Evolutionary conservation across 2,113 vertebrate genomes (phyloP).

Genomic region (Tachuris rubrigastra): DNA sequence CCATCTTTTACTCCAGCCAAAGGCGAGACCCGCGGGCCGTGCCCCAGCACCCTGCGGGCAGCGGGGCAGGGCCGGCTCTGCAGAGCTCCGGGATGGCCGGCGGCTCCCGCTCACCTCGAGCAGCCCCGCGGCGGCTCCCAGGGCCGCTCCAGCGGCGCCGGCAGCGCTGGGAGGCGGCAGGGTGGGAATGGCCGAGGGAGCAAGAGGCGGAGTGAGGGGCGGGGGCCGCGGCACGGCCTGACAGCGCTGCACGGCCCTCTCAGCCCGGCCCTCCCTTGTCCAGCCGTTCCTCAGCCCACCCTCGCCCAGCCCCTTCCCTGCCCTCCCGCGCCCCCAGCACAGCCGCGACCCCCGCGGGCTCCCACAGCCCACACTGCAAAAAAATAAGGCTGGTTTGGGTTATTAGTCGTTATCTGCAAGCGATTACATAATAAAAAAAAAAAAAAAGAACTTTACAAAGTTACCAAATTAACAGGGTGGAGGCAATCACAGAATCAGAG

Average conservation of each 20-base stretch:
- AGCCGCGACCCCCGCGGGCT: background rate
- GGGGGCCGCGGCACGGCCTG: background rate
- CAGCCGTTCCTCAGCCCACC: background rate
- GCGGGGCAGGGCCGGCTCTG: no score
- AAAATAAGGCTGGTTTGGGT: background rate
- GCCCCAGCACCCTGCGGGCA: no score
- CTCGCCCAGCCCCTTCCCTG: background rate
- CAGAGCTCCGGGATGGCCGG: background rate
- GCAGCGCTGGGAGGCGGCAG: no score
- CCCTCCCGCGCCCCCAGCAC: background rate
- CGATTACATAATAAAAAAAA: background rate
- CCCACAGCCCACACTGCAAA: background rate
- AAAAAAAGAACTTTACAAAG: background rate
- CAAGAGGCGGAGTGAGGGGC: background rate
- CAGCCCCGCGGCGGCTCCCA: background rate
- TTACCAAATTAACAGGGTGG: background rate
- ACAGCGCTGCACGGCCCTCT: background rate
- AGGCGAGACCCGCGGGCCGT: background rate
- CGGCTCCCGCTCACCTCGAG: background rate
- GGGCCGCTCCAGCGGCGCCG: background rate
- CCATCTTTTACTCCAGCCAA: background rate
- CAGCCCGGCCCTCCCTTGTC: no score
- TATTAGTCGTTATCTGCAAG: background rate
- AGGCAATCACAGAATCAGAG: background rate
- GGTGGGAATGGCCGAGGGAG: background rate